phyloP scores from a whole-genome alignment of 37 sponge, comb jelly and placozoan species.

The Crambe crambe region DNA sequence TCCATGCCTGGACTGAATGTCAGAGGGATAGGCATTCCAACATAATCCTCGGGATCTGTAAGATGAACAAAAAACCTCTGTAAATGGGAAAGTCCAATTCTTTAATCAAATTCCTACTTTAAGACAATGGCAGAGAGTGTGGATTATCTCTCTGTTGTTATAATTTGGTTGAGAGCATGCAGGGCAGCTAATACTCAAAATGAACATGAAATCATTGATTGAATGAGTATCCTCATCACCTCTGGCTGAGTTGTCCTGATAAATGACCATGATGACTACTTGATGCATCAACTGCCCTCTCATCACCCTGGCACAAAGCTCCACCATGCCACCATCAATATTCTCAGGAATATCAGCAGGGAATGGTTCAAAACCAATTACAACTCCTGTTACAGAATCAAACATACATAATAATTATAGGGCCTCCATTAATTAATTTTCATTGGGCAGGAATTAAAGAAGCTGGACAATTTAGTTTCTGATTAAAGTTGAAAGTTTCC shows the following conservation, averaged over 20 bases:
- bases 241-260: neutral
- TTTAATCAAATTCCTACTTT: no score
- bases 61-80: neutral
- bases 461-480: no score
- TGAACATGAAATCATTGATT: no score
- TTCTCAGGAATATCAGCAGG: neutral
- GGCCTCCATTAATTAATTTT: no score
- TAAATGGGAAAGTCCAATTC: neutral
- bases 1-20: no score
- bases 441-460: no score
- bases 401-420: no score
- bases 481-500: no score
- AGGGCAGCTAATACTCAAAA: no score
- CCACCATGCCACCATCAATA: neutral
- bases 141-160: no score
- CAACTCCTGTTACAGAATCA: neutral
- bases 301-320: neutral
- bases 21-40: neutral
- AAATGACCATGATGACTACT: neutral
- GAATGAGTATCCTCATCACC: slow-evolving; percentile 6
- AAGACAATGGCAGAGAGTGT: no score
- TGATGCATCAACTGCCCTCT: neutral
- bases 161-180: neutral
- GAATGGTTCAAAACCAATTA: neutral
- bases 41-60: neutral